phyloP scores from a whole-genome alignment of 1,140 invertebrate genomes.

The Trachymyrmex septentrionalis region DNA sequence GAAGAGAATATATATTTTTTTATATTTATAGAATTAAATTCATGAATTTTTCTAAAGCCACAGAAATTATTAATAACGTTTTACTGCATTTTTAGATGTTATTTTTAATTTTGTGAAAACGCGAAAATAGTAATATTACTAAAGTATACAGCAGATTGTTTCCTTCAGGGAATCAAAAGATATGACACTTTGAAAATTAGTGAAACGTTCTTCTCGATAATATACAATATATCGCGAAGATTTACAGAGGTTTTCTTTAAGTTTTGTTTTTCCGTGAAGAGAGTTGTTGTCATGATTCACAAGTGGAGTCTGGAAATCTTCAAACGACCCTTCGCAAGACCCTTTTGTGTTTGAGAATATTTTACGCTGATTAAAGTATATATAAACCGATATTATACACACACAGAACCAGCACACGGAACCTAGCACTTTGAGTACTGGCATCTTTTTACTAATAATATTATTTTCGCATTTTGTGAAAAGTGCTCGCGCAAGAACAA shows the following conservation, averaged over 20 bases:
- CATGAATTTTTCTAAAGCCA: not conserved
- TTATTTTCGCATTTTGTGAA: not conserved
- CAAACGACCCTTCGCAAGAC: constrained; percentile 24
- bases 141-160: not conserved
- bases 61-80: not conserved
- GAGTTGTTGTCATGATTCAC: constrained; percentile 37
- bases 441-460: not conserved
- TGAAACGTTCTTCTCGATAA: not conserved
- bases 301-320: constrained; percentile 69
- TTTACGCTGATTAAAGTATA: constrained; percentile 49
- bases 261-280: constrained; percentile 44
- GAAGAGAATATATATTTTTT: not conserved
- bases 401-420: not conserved
- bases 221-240: not conserved
- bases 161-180: not conserved
- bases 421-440: not conserved
- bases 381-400: not conserved
- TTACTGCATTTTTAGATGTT: not conserved
- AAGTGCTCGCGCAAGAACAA: not conserved
- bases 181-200: not conserved
- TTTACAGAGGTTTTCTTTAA: constrained; percentile 32
- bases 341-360: constrained; percentile 55
- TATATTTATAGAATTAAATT: not conserved
- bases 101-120: constrained; percentile 1
- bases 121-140: not conserved